Base-by-base conservation (phyloP, 2,113 vertebrate species). In the Psettodes erumei region DNA sequence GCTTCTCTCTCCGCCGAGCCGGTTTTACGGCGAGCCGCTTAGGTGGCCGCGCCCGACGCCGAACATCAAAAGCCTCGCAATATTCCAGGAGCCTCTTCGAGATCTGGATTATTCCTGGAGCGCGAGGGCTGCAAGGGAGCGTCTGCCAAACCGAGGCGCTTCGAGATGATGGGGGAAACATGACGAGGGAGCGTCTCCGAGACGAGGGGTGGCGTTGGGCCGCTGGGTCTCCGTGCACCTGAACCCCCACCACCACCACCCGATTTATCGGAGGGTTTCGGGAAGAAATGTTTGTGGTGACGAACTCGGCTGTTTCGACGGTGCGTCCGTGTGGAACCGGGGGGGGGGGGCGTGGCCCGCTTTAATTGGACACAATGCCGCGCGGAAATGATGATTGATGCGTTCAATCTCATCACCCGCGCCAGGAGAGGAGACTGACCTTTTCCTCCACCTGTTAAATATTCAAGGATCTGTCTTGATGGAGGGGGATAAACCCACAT, bases 31-130 rank as follows among this genome's bases (percentile, higher is more conserved):
- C 85, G 74, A 84, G 82, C 85, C 78, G 84, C 75, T 86, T 82
- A 79, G 66, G 88, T 87, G 84, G 86, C 85, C 64, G 83, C 74
- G 65, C 83, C 69, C 71, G 67, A 84, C 88, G 68, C 66, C 77
- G 33, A 71, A 91, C 90, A 86, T 90, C 88, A 90, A 86, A n/a
- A 89, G 86, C 74, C 38, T 77, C 48, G 70, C n/a, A 71, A 86
- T 84, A 81, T 84, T 86, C 87, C 84, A 68, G 62, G 62, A 71
- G 71, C 55, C 63, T 65, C 66, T n/a, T n/a, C n/a, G n/a, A n/a
- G 53, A 59, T 84, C 79, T 84, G 85, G 86, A 89, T 90, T 71
- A 88, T 89, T 86, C 74, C 68, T 85, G n/a, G n/a, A n/a, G n/a
- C n/a, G n/a, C 32, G 2, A 6, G 13, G 71, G 55, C 27, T 68